Conservation (phyloP, 2,797 vertebrate genomes). For the Acipenser oxyrinchus region DNA sequence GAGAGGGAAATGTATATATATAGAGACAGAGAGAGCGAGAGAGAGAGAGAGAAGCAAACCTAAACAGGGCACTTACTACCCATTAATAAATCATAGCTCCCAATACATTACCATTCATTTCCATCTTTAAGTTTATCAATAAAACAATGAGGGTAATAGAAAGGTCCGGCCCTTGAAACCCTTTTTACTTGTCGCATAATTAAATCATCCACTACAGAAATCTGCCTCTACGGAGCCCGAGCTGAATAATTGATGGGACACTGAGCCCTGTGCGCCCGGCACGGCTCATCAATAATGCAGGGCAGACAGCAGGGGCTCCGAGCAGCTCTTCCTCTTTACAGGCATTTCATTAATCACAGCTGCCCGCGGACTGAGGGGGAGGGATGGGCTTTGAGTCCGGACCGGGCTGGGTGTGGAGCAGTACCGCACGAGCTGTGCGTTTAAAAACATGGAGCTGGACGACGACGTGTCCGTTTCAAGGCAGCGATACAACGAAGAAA, state of each 20-base stretch:
- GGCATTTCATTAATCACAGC: conserved; percentile 1
- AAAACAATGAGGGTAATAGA: conserved; percentile 49
- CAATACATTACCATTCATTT: conserved; percentile 34
- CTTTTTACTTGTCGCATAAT: conserved; percentile 78
- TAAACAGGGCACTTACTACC: conserved; percentile 36
- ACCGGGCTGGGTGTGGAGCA: conserved; percentile 2
- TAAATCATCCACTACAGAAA: conserved; percentile 80
- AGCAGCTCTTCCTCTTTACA: conserved; percentile 6
- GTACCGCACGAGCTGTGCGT: no score
- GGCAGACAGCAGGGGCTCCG: conserved; percentile 32
- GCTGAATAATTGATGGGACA: conserved; percentile 86
- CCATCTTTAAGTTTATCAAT: conserved; percentile 57
- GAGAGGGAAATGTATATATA: neutral
- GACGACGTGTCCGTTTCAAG: no score
- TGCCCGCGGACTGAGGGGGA: neutral
- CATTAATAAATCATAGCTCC: conserved; percentile 36
- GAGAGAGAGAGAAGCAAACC: conserved; percentile 6
- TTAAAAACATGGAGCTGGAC: no score
- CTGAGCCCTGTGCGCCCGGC: conserved; percentile 49
- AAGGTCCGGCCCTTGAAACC: conserved; percentile 60
- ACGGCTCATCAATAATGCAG: conserved; percentile 72
- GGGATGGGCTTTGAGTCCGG: neutral
- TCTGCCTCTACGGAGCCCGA: conserved; percentile 64
- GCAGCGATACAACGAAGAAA: no score
- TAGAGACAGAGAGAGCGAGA: neutral